Evolutionary conservation across 2,888 invertebrate species (phyloP).

Genomic region (Eristalis pertinax): DNA sequence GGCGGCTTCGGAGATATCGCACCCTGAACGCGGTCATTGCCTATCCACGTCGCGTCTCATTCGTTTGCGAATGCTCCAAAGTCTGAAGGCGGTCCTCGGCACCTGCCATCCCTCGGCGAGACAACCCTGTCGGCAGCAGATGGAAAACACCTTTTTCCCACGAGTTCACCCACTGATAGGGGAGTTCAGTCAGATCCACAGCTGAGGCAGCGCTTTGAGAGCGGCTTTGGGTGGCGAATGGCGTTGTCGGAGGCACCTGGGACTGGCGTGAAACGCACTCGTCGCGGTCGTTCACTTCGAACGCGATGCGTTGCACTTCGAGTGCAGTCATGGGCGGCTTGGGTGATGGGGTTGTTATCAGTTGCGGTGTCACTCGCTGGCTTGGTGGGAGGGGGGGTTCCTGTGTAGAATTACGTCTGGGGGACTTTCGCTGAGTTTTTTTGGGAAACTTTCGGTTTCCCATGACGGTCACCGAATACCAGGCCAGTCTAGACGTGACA

Average conservation of each 20-base stretch:
- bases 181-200: constrained; percentile 11
- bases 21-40: neutral
- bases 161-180: constrained; percentile 22
- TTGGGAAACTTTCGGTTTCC: neutral
- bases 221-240: neutral
- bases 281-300: constrained; percentile 16
- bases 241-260: neutral
- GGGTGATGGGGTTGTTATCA: neutral
- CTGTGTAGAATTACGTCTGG: constrained; percentile 4
- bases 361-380: constrained; percentile 1
- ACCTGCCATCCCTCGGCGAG: neutral
- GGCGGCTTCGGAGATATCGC: neutral
- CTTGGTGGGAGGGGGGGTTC: neutral
- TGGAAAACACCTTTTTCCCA: constrained; percentile 11
- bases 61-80: neutral
- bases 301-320: constrained; percentile 11
- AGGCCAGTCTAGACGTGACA: neutral
- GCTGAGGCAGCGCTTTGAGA: neutral
- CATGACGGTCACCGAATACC: neutral
- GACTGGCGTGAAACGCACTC: constrained; percentile 12
- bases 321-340: neutral
- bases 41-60: neutral
- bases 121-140: neutral
- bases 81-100: neutral
- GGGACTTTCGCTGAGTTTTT: neutral